Base-by-base conservation (phyloP, 2,113 vertebrate species). In the Charina bottae region DNA sequence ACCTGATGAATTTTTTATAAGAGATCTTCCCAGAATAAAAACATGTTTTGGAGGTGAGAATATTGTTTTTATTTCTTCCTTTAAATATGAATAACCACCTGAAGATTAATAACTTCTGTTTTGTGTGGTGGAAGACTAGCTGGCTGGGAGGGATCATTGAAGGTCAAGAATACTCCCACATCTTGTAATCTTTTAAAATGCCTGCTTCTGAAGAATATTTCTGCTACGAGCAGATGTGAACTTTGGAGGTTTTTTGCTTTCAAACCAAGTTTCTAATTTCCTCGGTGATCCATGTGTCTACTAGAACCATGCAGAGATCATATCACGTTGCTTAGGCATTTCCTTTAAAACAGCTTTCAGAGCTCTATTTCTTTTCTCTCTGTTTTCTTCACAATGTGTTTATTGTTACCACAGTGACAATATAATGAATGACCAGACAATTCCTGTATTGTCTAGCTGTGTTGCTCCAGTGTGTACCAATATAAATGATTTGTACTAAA, bases 381-480 rank as follows among this genome's bases (percentile, higher is more conserved):
- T 94, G 89, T 95, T 95, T 90, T 55, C 54, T 64, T 93, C 86
- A 97, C 95, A 97, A 92, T 96, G 11, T 49, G 12, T 1, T 11
- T 72, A 93, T 95, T 97, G 95, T 97, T 87, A 93, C 55, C 89
- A 33, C 28, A 37, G 3, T 93, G 85, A 92, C 78, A 85, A 85
- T 83, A 56, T 84, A 85, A 92, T 92, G 88, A 64, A 89, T 93
- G 8, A 93, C 90, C 94, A 93, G 90, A 89, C 93, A 95, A 85
- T 89, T 91, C 42, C 78, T 89, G 89, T 93, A 46, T 94, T 95
- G 46, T 84, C 89, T 95, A 62, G 87, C 15, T 55, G 37, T 91
- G 37, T 89, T 33, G 21, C 84, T 85, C 24, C 28, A 89, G 1
- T 90, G 78, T 1, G 89, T 94, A 88, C 86, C 89, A 85, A 60